phyloP scores from a whole-genome alignment of 2,888 invertebrate species.

The Leptinotarsa juncta region DNA sequence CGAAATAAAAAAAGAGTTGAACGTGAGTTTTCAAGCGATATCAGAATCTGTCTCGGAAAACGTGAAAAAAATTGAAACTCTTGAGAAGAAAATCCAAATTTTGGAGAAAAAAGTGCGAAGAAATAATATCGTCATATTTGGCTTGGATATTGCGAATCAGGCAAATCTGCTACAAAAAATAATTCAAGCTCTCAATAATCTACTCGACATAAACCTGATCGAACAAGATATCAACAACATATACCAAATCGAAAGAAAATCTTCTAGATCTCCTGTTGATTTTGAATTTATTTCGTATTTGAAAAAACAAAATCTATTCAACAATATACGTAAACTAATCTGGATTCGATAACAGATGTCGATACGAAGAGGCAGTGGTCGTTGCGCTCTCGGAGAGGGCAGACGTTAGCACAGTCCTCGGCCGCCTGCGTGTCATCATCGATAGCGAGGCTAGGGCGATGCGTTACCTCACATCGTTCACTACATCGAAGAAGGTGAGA shows the following conservation, averaged over 20 bases:
- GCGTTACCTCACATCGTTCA: no score
- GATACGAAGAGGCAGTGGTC: no score
- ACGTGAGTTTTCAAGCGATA: conserved; percentile 5
- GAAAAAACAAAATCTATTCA: conserved; percentile 1
- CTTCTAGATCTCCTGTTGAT: not conserved
- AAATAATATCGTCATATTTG: conserved; percentile 2
- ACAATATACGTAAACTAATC: conserved; percentile 1
- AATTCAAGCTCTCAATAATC: not conserved
- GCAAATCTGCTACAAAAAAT: not conserved
- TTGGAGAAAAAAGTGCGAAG: conserved; percentile 3
- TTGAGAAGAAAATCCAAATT: conserved; percentile 2
- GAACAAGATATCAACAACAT: conserved; percentile 8
- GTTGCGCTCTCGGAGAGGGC: no score
- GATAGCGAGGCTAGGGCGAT: no score
- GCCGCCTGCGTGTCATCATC: no score
- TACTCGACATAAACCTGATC: not conserved
- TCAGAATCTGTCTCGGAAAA: conserved; percentile 4
- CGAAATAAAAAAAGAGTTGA: conserved; percentile 1
- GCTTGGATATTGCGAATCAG: not conserved
- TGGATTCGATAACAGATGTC: no score
- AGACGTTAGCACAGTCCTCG: no score
- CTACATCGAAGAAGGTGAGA: no score
- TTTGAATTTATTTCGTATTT: not conserved
- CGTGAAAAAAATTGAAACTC: not conserved
- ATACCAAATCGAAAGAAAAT: not conserved